A percentile compares a stretch with the other conserved stretches of the same genome.
Conservation (phyloP, 2,888 invertebrate species). For the Chirona hameri region DNA sequence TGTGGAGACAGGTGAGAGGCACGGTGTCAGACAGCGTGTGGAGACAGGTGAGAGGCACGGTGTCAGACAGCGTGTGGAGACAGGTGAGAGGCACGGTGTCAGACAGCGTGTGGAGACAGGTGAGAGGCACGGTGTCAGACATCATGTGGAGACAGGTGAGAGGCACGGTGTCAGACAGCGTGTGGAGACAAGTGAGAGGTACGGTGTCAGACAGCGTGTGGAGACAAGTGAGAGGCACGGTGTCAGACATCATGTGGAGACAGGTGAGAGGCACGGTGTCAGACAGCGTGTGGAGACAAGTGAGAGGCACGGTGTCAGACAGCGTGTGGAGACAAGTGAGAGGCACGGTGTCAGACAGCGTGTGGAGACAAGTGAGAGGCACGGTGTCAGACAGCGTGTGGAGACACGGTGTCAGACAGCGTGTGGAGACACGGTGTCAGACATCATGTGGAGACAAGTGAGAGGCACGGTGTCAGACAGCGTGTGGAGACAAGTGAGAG, state of each 20-base stretch:
- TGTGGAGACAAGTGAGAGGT: background rate
- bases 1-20: conserved; percentile 44
- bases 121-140: too few species aligned
- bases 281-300: conserved; percentile 66
- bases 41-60: background rate
- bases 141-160: too few species aligned
- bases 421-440: background rate
- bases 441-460: background rate
- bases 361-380: background rate
- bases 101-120: too few species aligned
- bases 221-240: background rate
- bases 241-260: too few species aligned
- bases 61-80: background rate
- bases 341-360: background rate
- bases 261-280: too few species aligned
- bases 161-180: background rate
- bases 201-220: background rate
- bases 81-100: background rate
- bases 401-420: too few species aligned
- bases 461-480: background rate
- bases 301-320: conserved; percentile 34
- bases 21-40: background rate
- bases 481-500: background rate
- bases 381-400: too few species aligned
- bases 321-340: background rate